These are phyloP conservation scores for Polyommatus iphigenia DNA, from an alignment of 2,888 invertebrate genomes.

Conservation along the genomic window DNA sequence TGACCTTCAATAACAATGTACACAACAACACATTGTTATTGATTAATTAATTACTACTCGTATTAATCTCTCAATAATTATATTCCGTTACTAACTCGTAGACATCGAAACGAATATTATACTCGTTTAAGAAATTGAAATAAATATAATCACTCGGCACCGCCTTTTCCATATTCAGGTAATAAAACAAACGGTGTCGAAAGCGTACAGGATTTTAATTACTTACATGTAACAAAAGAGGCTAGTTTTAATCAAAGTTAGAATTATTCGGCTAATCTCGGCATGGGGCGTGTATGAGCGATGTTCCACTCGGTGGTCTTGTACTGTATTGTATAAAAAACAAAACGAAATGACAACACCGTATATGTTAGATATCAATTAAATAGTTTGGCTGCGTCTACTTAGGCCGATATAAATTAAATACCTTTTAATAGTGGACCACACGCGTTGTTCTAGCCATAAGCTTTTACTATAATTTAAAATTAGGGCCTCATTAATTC, in stretches of 20 bases:
- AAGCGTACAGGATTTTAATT: slow-evolving; percentile 11
- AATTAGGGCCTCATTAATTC: slow-evolving; percentile 43
- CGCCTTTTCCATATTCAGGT: slow-evolving; percentile 17
- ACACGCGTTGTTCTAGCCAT: slow-evolving; percentile 56
- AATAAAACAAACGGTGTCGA: slow-evolving; percentile 13
- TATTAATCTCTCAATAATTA: background rate
- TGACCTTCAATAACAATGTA: too few relatives aligned
- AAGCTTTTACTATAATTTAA: slow-evolving; percentile 38
- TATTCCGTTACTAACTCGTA: background rate
- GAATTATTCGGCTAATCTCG: slow-evolving; percentile 12
- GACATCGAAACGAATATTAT: background rate
- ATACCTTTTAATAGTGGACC: slow-evolving; percentile 67
- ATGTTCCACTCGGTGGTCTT: slow-evolving; percentile 32
- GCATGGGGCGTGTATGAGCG: slow-evolving; percentile 30
- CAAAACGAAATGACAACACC: slow-evolving; percentile 31
- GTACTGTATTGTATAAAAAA: slow-evolving; percentile 28
- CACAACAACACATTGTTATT: background rate
- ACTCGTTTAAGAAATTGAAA: background rate
- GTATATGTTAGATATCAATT: slow-evolving; percentile 41
- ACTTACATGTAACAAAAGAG: slow-evolving; percentile 26
- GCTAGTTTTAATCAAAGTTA: slow-evolving; percentile 27
- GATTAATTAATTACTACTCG: background rate
- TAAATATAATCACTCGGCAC: background rate
- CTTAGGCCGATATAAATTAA: slow-evolving; percentile 58
- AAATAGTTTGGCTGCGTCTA: slow-evolving; percentile 43